Evolutionary conservation across 1,140 invertebrate species (phyloP).

Genomic region (Diorhabda carinulata): DNA sequence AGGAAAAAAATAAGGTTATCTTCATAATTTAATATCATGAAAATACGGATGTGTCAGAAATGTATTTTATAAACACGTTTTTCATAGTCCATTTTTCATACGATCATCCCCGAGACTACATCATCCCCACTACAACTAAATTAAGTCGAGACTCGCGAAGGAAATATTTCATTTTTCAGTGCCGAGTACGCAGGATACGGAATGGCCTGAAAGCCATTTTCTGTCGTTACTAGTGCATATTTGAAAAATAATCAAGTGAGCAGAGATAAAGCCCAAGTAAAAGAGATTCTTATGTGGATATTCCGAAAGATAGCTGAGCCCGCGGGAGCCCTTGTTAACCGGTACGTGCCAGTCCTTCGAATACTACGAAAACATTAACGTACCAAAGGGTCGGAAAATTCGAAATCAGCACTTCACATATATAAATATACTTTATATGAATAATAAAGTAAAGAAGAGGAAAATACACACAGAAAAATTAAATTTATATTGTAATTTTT

Average conservation of each 20-base stretch:
- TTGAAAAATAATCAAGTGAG: slow-evolving; percentile 2
- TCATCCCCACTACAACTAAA: neutral
- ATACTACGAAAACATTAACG: neutral
- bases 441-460: no score
- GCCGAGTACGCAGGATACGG: neutral
- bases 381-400: neutral
- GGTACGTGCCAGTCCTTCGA: neutral
- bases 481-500: no score
- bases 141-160: neutral
- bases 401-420: no score
- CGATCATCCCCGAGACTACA: no score
- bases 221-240: neutral
- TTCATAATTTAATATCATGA: no score
- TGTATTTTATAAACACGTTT: no score
- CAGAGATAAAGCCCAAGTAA: neutral
- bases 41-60: no score
- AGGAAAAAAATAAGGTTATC: no score
- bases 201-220: neutral
- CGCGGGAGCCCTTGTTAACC: neutral
- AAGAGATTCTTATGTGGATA: slow-evolving; percentile 2
- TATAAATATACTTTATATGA: no score
- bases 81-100: no score
- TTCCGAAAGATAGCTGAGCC: slow-evolving; percentile 1
- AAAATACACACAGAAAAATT: no score
- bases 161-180: slow-evolving; percentile 1